Percentiles rank a stretch among this genome's conserved stretches.
These are phyloP conservation scores for Lates japonicus DNA, from an alignment of 2,797 vertebrate genomes.

Conservation along the genomic window DNA sequence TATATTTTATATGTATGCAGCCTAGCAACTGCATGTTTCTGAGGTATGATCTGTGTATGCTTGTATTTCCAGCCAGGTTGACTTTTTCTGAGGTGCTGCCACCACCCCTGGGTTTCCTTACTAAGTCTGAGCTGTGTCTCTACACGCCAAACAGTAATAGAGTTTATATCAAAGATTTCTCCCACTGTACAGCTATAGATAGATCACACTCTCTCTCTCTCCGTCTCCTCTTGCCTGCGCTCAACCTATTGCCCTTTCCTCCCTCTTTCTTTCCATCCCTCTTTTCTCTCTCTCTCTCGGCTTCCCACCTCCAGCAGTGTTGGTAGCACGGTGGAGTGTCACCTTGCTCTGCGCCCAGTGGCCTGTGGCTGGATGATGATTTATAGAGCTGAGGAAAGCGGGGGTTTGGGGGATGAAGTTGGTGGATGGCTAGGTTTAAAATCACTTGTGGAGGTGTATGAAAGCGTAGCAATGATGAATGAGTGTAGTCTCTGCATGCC, in stretches of 20 bases:
- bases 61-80: conserved; percentile 28
- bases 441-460: conserved; percentile 71
- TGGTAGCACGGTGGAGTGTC: conserved; percentile 69
- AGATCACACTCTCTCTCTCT: conserved; percentile 36
- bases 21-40: conserved; percentile 19
- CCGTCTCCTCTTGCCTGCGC: conserved; percentile 27
- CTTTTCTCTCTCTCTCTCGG: conserved; percentile 18
- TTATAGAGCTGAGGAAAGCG: conserved; percentile 68
- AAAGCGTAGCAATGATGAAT: conserved; percentile 66
- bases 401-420: conserved; percentile 62
- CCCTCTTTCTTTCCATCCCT: conserved; percentile 11
- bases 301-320: conserved; percentile 58
- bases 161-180: conserved; percentile 76
- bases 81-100: conserved; percentile 32
- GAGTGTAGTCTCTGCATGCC: conserved; percentile 52
- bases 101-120: conserved; percentile 45
- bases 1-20: neutral
- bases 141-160: conserved; percentile 68
- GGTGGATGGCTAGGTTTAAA: conserved; percentile 69
- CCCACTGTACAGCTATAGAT: conserved; percentile 62
- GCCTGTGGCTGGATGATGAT: conserved; percentile 77
- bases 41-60: neutral
- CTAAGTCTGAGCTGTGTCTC: conserved; percentile 56
- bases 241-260: conserved; percentile 50
- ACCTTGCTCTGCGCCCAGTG: conserved; percentile 72